Evolutionary conservation across 1,140 invertebrate species (phyloP).

Genomic region (Zaprionus nigranus): DNA sequence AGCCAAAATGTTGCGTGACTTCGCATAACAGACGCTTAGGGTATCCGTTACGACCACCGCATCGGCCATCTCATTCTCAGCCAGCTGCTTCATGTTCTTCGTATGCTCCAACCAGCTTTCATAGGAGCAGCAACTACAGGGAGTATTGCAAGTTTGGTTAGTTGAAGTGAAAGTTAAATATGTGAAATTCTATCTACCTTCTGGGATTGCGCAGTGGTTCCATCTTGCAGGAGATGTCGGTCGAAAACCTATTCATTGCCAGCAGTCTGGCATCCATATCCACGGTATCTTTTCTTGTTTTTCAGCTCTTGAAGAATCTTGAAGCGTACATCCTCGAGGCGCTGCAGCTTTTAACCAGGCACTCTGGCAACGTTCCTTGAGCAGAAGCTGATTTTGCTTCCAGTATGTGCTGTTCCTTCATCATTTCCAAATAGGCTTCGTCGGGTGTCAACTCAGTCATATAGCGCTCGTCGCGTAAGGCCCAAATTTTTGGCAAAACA

Average conservation of each 20-base stretch:
- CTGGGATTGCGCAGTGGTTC: slow-evolving; percentile 90
- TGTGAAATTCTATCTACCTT: slow-evolving; percentile 85
- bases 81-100: slow-evolving; percentile 89
- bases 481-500: slow-evolving; percentile 91
- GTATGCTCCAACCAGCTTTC: slow-evolving; percentile 93
- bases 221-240: slow-evolving; percentile 92
- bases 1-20: slow-evolving; percentile 90
- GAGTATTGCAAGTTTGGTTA: neutral
- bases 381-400: slow-evolving; percentile 90
- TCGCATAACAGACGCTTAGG: slow-evolving; percentile 89
- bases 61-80: slow-evolving; percentile 90
- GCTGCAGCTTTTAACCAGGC: slow-evolving; percentile 94
- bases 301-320: slow-evolving; percentile 90
- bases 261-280: slow-evolving; percentile 92
- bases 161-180: neutral
- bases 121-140: slow-evolving; percentile 87
- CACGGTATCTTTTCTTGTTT: slow-evolving; percentile 91
- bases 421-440: slow-evolving; percentile 91
- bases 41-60: slow-evolving; percentile 91
- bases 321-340: slow-evolving; percentile 91
- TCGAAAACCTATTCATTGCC: slow-evolving; percentile 89
- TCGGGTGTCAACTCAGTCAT: slow-evolving; percentile 92
- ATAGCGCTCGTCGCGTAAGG: slow-evolving; percentile 90
- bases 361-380: slow-evolving; percentile 90
- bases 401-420: slow-evolving; percentile 91